These are phyloP conservation scores for Limanda limanda DNA, from an alignment of 2,113 vertebrate species.

Conservation along the genomic window DNA sequence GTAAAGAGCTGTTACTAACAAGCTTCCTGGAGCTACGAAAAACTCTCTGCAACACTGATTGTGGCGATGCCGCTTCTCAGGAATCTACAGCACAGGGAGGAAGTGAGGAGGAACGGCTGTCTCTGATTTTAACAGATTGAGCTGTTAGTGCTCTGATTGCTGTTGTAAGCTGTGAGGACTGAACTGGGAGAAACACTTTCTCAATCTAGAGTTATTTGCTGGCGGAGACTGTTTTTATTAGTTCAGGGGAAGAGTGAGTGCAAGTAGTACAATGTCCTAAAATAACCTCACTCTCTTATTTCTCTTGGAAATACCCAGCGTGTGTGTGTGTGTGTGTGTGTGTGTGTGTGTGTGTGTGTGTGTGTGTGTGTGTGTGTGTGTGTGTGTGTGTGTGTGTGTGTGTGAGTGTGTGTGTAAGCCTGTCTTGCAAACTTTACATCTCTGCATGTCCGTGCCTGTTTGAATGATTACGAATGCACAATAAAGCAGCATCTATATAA, in stretches of 20 bases:
- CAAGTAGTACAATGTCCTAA: slow-evolving; percentile 41
- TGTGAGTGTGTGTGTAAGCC: not conserved
- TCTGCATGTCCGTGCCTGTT: slow-evolving; percentile 44
- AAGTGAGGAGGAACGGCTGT: slow-evolving; percentile 67
- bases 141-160: slow-evolving; percentile 22
- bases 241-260: slow-evolving; percentile 24
- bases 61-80: slow-evolving; percentile 10
- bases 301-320: slow-evolving; percentile 73
- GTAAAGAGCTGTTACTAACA: slow-evolving; percentile 53
- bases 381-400: not conserved
- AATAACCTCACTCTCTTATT: slow-evolving; percentile 57
- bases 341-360: slow-evolving; percentile 8
- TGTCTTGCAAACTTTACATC: slow-evolving; percentile 33
- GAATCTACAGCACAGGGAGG: slow-evolving; percentile 22
- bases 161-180: slow-evolving; percentile 22
- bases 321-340: slow-evolving; percentile 8
- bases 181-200: slow-evolving; percentile 17
- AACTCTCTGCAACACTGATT: slow-evolving; percentile 16
- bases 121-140: slow-evolving; percentile 54
- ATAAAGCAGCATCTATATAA: slow-evolving; percentile 20
- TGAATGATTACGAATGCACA: slow-evolving; percentile 20
- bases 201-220: slow-evolving; percentile 19
- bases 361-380: not conserved
- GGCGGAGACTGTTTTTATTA: slow-evolving; percentile 31
- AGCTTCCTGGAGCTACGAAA: slow-evolving; percentile 47